Evolutionary conservation across 2,113 vertebrate genomes (phyloP).

Genomic region (Cyanoliseus patagonus): DNA sequence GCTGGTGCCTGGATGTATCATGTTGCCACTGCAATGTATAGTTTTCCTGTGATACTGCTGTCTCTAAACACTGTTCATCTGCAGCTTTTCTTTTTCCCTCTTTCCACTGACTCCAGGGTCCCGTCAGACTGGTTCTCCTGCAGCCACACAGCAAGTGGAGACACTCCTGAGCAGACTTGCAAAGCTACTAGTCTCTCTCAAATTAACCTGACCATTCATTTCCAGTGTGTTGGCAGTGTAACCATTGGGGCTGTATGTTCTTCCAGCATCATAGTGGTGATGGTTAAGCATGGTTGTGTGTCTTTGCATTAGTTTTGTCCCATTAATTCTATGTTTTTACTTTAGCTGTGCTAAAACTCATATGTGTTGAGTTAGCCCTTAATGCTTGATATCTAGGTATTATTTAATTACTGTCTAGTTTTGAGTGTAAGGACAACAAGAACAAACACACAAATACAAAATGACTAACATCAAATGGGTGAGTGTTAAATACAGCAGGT

Average conservation of each 20-base stretch:
- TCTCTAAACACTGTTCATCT: background rate
- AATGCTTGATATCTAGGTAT: background rate
- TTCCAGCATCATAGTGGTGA: background rate
- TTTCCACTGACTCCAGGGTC: background rate
- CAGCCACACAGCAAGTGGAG: background rate
- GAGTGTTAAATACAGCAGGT: background rate
- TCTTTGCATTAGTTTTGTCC: background rate
- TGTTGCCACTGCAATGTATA: accelerated
- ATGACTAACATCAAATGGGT: background rate
- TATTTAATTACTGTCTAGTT: background rate
- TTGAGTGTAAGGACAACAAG: background rate
- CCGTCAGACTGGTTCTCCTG: background rate
- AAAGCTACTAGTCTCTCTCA: background rate
- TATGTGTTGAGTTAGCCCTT: background rate
- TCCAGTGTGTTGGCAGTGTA: background rate
- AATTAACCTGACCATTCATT: background rate
- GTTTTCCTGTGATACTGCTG: background rate
- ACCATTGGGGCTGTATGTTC: background rate
- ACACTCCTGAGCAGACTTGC: background rate
- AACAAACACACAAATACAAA: background rate
- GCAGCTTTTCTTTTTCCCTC: background rate
- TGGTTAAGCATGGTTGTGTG: accelerated
- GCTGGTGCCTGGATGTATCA: background rate
- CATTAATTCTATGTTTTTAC: background rate
- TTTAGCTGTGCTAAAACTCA: background rate